Evolutionary conservation across 1,140 invertebrate species (phyloP).

Genomic region (Sinella curviseta): DNA sequence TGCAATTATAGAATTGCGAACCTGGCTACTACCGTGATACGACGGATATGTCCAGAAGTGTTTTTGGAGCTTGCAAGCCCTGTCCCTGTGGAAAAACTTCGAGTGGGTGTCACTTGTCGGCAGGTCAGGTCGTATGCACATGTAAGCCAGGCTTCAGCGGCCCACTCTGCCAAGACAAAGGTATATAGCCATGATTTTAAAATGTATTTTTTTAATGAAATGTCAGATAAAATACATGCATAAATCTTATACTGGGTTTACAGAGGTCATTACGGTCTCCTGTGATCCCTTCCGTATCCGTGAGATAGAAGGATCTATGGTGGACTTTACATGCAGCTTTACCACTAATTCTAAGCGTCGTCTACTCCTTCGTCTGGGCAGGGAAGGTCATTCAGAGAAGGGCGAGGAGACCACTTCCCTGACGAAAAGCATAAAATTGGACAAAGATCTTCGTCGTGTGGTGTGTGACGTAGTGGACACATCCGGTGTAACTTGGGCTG

Average conservation of each 20-base stretch:
- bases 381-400: not conserved
- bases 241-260: too few relatives aligned
- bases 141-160: conserved; percentile 26
- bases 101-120: conserved; percentile 16
- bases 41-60: conserved; percentile 19
- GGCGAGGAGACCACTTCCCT: not conserved
- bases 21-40: conserved; percentile 28
- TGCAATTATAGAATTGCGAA: conserved; percentile 9
- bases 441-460: not conserved
- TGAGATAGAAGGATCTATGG: not conserved
- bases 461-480: not conserved
- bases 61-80: conserved; percentile 30
- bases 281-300: conserved; percentile 10
- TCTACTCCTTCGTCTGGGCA: not conserved
- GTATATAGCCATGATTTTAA: too few relatives aligned
- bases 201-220: not conserved
- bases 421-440: not conserved
- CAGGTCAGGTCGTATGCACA: not conserved
- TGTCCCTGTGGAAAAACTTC: conserved; percentile 28
- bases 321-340: conserved; percentile 17
- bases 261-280: conserved; percentile 15
- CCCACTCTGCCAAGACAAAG: conserved; percentile 7
- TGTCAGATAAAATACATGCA: not conserved
- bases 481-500: not conserved
- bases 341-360: conserved; percentile 4